These are phyloP conservation scores for Typhlomys cinereus DNA, from an alignment of 2,113 vertebrate genomes.

Conservation along the genomic window DNA sequence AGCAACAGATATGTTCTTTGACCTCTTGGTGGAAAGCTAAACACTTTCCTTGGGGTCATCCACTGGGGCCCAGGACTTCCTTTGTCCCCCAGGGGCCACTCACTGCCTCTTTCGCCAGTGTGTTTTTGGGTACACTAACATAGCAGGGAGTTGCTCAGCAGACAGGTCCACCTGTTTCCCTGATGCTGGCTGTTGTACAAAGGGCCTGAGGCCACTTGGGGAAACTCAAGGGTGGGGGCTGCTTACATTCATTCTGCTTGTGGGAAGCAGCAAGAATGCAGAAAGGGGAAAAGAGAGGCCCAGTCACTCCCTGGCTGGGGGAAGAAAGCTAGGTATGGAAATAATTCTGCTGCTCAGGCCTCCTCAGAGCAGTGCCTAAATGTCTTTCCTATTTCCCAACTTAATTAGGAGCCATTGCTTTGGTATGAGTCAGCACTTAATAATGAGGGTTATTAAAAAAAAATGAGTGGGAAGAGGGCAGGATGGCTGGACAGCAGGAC, in stretches of 20 bases:
- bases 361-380: slow-evolving; percentile 68
- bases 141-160: neutral
- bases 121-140: neutral
- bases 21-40: neutral
- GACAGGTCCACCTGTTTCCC: neutral
- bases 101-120: neutral
- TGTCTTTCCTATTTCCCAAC: slow-evolving; percentile 67
- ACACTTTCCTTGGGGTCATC: neutral
- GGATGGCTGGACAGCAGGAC: neutral
- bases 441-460: slow-evolving; percentile 56
- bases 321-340: slow-evolving; percentile 76
- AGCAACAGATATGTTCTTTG: slow-evolving; percentile 13
- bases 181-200: neutral
- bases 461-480: neutral
- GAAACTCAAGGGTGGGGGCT: neutral
- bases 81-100: neutral
- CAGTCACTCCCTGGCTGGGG: slow-evolving; percentile 58
- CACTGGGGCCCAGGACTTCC: neutral
- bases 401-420: slow-evolving; percentile 70
- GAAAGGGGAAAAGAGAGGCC: neutral
- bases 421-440: slow-evolving; percentile 70
- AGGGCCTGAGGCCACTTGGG: neutral
- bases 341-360: slow-evolving; percentile 67
- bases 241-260: slow-evolving; percentile 5
- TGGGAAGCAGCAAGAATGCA: slow-evolving; percentile 36